Evolutionary conservation across 2,797 vertebrate genomes (phyloP), one percentile per base, ranked within the genome.

Genomic region (Thamnophis elegans): DNA sequence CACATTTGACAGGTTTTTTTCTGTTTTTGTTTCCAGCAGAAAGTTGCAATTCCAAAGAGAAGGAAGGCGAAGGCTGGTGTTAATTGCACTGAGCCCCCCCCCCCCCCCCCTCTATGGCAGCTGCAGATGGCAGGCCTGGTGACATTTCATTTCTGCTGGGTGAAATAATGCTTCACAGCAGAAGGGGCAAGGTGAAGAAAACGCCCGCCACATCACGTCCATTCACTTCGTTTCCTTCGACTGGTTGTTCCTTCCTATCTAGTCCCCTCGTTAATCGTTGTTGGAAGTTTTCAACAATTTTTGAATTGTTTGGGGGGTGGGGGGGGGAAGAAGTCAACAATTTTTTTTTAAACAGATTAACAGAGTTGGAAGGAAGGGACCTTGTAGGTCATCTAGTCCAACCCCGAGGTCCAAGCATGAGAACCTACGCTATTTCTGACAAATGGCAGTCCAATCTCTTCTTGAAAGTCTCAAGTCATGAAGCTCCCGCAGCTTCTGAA

Each of bases 321-420:
- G 12, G 0, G 3, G 3, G 13, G 0, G 1, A 4, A 55, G 3
- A 55, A 55, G 14, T 4, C 8, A 10, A 60, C 58, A 9, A 10
- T 26, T 60, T 60, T 12, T 53, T 55, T 14, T 4, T 12, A 2
- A 42, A 42, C 42, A 42, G 42, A 36, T 36, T 36, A 36, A 36
- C 32, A 36, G 32, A 32, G 32, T 36, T 36, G 32, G 32, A 36
- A 36, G 32, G 32, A 36, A 36, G 32, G 36, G 32, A 36, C 32
- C 32, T 36, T 36, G 32, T 36, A 36, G 32, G 32, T 36, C 32
- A 36, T 36, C 32, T 36, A 36, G 32, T 36, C 32, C 32, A 1
- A 36, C 32, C 32, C 32, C 32, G 36, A 36, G 36, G 32, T 32
- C 32, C 32, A 36, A 36, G 32, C 32, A 36, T 36, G 32, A 36